A percentile compares a stretch with the other conserved stretches of the same genome.
Conservation (phyloP, 2,113 vertebrate species). For the Stigmatopora argus region DNA sequence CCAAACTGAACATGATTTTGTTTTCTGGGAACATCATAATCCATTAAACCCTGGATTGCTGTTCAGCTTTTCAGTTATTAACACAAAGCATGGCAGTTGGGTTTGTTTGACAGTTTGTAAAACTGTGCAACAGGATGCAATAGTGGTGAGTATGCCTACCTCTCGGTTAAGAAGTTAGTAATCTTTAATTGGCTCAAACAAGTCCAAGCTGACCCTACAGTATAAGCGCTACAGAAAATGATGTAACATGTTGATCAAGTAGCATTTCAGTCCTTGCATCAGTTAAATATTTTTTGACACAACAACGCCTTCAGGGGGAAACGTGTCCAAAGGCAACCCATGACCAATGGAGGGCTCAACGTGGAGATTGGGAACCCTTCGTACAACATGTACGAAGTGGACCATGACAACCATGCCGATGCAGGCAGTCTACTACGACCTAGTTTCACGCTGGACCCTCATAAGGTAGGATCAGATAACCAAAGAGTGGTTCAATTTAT, state of each 20-base stretch:
- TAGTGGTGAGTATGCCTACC: not conserved
- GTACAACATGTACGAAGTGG: slow-evolving; percentile 98
- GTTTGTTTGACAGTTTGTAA: slow-evolving; percentile 9
- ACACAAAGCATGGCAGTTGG: not conserved
- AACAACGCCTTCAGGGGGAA: slow-evolving; percentile 76
- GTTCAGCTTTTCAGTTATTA: slow-evolving; percentile 11
- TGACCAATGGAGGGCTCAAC: slow-evolving; percentile 94
- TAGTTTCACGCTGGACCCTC: slow-evolving; percentile 88
- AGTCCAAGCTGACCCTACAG: not conserved
- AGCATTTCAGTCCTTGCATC: not conserved
- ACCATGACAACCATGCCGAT: slow-evolving; percentile 87
- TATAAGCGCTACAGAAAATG: not conserved
- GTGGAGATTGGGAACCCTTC: slow-evolving; percentile 98
- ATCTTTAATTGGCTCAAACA: not conserved
- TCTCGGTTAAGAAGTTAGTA: not conserved
- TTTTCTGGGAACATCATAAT: not conserved
- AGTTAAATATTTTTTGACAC: slow-evolving; percentile 17
- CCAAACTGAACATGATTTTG: not conserved
- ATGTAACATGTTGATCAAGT: not conserved
- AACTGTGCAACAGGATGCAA: not conserved
- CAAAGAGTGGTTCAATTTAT: too few species aligned
- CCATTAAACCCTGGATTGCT: slow-evolving; percentile 16
- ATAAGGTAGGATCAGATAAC: slow-evolving; percentile 77
- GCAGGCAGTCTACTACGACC: slow-evolving; percentile 85
- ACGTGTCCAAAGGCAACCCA: slow-evolving; percentile 91